A percentile compares a stretch with the other conserved stretches of the same genome.
Evolutionary conservation across 1,140 invertebrate genomes (phyloP).

Genomic region (Trichomalopsis sarcophagae): DNA sequence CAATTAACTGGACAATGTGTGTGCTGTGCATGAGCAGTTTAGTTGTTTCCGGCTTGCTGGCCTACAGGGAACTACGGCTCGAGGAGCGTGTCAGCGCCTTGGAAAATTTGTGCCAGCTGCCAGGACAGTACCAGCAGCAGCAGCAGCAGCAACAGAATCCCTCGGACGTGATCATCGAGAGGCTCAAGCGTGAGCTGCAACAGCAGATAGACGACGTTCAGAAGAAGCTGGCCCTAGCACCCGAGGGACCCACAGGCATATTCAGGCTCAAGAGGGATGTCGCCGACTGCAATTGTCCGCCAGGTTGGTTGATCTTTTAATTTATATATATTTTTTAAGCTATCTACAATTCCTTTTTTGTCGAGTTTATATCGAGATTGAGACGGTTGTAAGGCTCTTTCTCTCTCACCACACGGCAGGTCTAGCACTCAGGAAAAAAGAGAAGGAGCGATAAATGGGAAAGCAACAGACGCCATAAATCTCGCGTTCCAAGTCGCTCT

Average conservation of each 20-base stretch:
- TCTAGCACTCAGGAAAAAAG: neutral
- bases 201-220: slow-evolving; percentile 50
- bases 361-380: neutral
- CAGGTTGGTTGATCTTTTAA: slow-evolving; percentile 54
- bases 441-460: neutral
- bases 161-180: slow-evolving; percentile 56
- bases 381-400: neutral
- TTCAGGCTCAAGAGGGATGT: slow-evolving; percentile 65
- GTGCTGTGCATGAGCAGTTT: slow-evolving; percentile 68
- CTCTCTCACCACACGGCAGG: neutral
- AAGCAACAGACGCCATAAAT: slow-evolving; percentile 24
- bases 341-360: neutral
- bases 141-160: neutral
- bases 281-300: slow-evolving; percentile 67
- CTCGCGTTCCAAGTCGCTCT: neutral
- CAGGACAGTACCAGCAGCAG: neutral
- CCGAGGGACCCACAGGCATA: slow-evolving; percentile 45
- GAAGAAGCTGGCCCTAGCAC: neutral
- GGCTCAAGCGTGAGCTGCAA: slow-evolving; percentile 61
- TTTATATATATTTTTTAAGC: neutral
- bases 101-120: slow-evolving; percentile 58
- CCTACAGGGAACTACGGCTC: slow-evolving; percentile 65
- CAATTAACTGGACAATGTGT: slow-evolving; percentile 66
- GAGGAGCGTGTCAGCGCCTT: slow-evolving; percentile 67
- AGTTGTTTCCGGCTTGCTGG: slow-evolving; percentile 65